Evolutionary conservation across 2,113 vertebrate species (phyloP), one percentile per base, ranked within the genome.

Genomic region (Muscicapa adusta): DNA sequence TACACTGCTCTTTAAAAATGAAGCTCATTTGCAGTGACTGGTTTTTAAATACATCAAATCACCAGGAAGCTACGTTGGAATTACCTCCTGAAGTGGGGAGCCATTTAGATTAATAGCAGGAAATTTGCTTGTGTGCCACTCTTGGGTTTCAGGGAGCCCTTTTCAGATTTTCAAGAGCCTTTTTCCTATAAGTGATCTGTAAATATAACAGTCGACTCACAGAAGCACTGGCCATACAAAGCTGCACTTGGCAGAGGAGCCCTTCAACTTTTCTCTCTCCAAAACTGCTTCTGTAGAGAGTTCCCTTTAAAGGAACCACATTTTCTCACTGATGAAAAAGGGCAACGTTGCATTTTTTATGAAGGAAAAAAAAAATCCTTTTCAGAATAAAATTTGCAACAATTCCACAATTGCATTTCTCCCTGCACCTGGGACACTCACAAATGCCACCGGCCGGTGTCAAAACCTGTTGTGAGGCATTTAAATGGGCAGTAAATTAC

Each of bases 321-420:
- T 72, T 94, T 95, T 72, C 89, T 93, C 91, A 50, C n/a, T 38
- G 80, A 93, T 13, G 45, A 76, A 89, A 95, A 97, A 97, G 91
- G 96, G 94, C 93, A 94, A 77, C 4, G 63, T 9, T 96, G 86
- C 60, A 91, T 77, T 96, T 91, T 96, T 97, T 73, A 93, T 79
- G 85, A 97, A 83, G 89, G 38, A 58, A 45, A 60, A 89, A 89
- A 54, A 83, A 26, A 45, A 45, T 18, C 18, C 40, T 93, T 85
- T 96, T 74, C 60, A 79, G 82, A 94, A 80, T 67, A 83, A 89
- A 92, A 91, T 38, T 20, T 76, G 24, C 68, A 84, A 90, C 72
- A 57, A 74, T 68, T 78, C 66, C 67, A 71, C 66, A 84, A 42
- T 43, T 57, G 29, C 0, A 0, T 12, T 88, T 50, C 83, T 77